Evolutionary conservation across 92 coral and sea anemone genomes (phyloP).

Genomic region (Micromussa lordhowensis): DNA sequence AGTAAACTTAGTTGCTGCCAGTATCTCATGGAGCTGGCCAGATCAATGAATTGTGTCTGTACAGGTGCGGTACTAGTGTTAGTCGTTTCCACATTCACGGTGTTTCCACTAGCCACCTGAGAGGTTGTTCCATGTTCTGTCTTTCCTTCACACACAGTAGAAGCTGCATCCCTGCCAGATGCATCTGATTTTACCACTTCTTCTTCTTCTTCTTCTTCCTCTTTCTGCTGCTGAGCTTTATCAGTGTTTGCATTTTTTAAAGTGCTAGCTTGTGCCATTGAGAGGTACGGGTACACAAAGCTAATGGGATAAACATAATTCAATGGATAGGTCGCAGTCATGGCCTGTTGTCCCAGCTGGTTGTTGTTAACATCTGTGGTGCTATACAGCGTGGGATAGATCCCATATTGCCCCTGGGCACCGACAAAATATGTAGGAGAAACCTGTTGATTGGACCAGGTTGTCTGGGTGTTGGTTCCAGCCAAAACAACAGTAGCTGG

Average conservation of each 20-base stretch:
- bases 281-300: constrained; percentile 45
- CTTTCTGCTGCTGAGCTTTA: not conserved
- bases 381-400: constrained; percentile 29
- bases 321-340: constrained; percentile 32
- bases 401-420: constrained; percentile 35
- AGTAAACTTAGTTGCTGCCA: constrained; percentile 87
- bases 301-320: constrained; percentile 52
- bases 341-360: constrained; percentile 29
- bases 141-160: not conserved
- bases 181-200: not conserved
- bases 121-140: not conserved
- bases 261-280: constrained; percentile 24
- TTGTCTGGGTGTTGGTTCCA: constrained; percentile 52
- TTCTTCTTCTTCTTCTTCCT: not conserved
- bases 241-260: not conserved
- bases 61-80: not conserved
- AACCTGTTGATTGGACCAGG: constrained; percentile 55
- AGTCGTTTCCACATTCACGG: not conserved
- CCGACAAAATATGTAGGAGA: constrained; percentile 50
- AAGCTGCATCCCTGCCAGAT: not conserved
- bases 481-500: constrained; percentile 21
- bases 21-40: constrained; percentile 85
- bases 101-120: not conserved
- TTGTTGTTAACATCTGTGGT: constrained; percentile 19
- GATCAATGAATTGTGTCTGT: constrained; percentile 81